Base-by-base conservation (phyloP, 2,888 invertebrate genomes). In the Digitonthophagus gazella region DNA sequence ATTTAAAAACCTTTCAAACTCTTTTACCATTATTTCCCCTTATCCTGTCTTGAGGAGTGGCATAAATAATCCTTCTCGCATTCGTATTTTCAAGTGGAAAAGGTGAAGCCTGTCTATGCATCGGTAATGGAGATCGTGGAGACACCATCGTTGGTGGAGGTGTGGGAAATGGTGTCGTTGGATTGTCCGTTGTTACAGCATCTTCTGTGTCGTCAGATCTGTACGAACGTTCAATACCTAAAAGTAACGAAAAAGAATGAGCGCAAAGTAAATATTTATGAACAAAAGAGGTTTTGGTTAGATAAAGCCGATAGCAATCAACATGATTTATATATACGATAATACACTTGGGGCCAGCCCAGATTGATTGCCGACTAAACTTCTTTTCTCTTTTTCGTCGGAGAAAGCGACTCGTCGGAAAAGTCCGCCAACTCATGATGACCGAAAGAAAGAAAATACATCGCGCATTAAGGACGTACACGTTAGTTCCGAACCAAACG, bases 171-270 rank as follows among this genome's bases (percentile, higher is more conserved):
- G 86, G 85, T 71, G 85, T 84, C 56, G 85, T 85, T 58, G 85
- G 85, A 79, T 86, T 86, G 79, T 86, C 86, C 64, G 86, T 85
- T 67, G 84, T 86, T 65, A 83, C 84, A 15, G 86, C 85, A 76
- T 87, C 87, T 75, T 87, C 87, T 54, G 90, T 90, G 69, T 91
- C 91, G 76, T 91, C 91, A 1, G 92, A 91, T 66, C 91, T 89
- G 77, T 92, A 92, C 68, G 88, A 88, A 70, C 91, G 88, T 75
- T 92, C 90, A 73, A 89, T 88, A 82, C 87, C 90, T 90, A 82
- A 3, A 83, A 81, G 73, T 6, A 44, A 3, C n/a, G 20, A 57
- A 66, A 57, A 57, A 57, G 11, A 54, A 11, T 54, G 54, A n/a
- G 11, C 14, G 54, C n/a, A 19, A 61, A 15, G 14, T 61, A 18